These are phyloP conservation scores for Charadrius vociferus DNA, from an alignment of 2,113 vertebrate species.

Conservation along the genomic window DNA sequence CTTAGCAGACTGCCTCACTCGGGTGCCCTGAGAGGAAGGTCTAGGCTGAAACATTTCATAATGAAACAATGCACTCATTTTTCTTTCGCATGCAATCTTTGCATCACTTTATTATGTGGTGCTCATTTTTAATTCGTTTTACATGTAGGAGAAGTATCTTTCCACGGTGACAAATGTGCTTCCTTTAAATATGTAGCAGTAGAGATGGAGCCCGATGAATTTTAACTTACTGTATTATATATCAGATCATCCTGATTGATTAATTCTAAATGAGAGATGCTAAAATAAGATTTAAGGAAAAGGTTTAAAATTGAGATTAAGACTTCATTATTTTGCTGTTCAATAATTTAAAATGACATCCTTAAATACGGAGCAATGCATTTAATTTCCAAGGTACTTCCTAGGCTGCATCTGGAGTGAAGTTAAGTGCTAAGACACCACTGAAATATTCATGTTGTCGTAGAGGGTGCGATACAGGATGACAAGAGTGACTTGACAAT, in stretches of 20 bases:
- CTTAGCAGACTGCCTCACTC: background rate
- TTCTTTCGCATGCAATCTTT: background rate
- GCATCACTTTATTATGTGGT: background rate
- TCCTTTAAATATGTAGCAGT: background rate
- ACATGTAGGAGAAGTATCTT: background rate
- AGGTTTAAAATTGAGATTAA: background rate
- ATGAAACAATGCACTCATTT: background rate
- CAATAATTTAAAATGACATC: background rate
- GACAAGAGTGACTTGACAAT: background rate
- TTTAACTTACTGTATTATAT: background rate
- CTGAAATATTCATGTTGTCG: background rate
- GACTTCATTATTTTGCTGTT: slow-evolving; percentile 25
- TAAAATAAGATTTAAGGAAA: slow-evolving; percentile 4
- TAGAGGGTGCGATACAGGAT: background rate
- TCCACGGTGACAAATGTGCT: background rate
- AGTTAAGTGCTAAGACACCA: background rate
- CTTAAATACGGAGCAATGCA: background rate
- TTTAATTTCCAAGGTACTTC: background rate
- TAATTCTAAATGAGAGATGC: background rate
- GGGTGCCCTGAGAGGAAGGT: background rate
- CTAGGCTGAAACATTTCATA: background rate
- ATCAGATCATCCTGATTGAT: background rate
- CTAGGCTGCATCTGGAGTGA: background rate
- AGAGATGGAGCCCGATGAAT: background rate
- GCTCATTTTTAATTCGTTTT: slow-evolving; percentile 4